Percentiles rank a stretch among this genome's conserved stretches.
Evolutionary conservation across 2,888 invertebrate genomes (phyloP).

Genomic region (Acronicta alni): DNA sequence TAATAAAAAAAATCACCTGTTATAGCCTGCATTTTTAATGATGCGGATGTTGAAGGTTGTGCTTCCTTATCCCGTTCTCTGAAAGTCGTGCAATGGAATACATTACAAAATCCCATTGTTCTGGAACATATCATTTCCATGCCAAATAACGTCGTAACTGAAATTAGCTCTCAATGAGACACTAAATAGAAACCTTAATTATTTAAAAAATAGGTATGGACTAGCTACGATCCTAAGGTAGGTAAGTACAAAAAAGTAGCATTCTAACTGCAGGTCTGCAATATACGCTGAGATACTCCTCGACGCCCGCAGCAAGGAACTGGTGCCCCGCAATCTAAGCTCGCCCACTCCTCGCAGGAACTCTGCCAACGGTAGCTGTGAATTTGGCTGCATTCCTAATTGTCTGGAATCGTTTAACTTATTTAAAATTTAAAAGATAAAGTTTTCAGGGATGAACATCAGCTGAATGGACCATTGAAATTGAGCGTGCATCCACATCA

Average conservation of each 20-base stretch:
- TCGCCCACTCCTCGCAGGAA: slow-evolving; percentile 91
- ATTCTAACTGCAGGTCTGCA: slow-evolving; percentile 73
- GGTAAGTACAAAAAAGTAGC: neutral
- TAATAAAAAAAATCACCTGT: no score
- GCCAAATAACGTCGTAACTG: no score
- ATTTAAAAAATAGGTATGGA: no score
- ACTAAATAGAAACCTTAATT: no score
- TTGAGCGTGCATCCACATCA: no score
- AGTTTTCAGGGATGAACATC: no score
- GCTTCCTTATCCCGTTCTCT: slow-evolving; percentile 24
- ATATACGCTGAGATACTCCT: slow-evolving; percentile 74
- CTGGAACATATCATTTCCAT: no score
- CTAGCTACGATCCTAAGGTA: no score
- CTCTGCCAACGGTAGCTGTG: slow-evolving; percentile 71
- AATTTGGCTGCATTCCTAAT: slow-evolving; percentile 72
- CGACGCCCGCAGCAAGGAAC: slow-evolving; percentile 90
- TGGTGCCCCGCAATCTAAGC: slow-evolving; percentile 91
- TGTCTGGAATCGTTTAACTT: slow-evolving; percentile 61
- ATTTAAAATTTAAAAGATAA: no score
- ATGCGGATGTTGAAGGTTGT: slow-evolving; percentile 22
- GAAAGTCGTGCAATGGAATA: slow-evolving; percentile 6
- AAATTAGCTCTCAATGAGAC: no score
- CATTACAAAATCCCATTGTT: neutral
- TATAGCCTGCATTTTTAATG: slow-evolving; percentile 9
- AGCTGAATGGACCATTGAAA: no score